A percentile compares a stretch with the other conserved stretches of the same genome.
Evolutionary conservation across 2,888 invertebrate species (phyloP).

Genomic region (Meganola albula): DNA sequence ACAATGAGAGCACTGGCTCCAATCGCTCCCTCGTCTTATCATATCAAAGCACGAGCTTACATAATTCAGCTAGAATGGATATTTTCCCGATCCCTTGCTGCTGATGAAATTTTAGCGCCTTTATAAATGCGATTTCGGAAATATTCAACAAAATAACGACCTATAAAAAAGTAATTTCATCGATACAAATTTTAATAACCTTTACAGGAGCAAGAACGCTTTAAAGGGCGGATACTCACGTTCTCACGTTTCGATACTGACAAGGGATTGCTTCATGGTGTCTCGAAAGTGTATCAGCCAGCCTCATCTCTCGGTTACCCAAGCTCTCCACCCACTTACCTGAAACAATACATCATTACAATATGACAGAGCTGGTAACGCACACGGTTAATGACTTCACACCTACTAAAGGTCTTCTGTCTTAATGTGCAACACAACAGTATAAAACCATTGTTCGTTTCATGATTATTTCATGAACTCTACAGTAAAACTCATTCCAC

Average conservation of each 20-base stretch:
- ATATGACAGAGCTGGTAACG: constrained; percentile 54
- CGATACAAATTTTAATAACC: constrained; percentile 23
- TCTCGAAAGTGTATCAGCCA: constrained; percentile 53
- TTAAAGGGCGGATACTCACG: constrained; percentile 33
- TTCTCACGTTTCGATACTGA: constrained; percentile 37
- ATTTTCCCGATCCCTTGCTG: constrained; percentile 38
- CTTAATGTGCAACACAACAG: too few species aligned
- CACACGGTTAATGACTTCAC: constrained; percentile 49
- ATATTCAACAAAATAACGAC: constrained; percentile 19
- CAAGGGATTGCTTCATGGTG: constrained; percentile 50
- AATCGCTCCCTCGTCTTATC: constrained; percentile 67
- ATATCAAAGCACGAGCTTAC: constrained; percentile 64
- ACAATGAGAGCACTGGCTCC: constrained; percentile 68
- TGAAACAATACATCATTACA: constrained; percentile 76
- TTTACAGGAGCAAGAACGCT: constrained; percentile 21
- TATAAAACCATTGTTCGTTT: too few species aligned
- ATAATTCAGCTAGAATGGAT: constrained; percentile 55
- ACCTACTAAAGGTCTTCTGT: constrained; percentile 34
- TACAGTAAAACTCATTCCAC: too few species aligned
- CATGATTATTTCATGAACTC: too few species aligned
- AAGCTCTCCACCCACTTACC: constrained; percentile 66
- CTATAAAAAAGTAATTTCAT: constrained; percentile 21
- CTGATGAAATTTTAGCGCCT: constrained; percentile 51
- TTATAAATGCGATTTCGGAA: constrained; percentile 36
- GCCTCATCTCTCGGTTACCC: constrained; percentile 50